These are phyloP conservation scores for Eremophila alpestris DNA, from an alignment of 2,797 vertebrate genomes.

Conservation along the genomic window DNA sequence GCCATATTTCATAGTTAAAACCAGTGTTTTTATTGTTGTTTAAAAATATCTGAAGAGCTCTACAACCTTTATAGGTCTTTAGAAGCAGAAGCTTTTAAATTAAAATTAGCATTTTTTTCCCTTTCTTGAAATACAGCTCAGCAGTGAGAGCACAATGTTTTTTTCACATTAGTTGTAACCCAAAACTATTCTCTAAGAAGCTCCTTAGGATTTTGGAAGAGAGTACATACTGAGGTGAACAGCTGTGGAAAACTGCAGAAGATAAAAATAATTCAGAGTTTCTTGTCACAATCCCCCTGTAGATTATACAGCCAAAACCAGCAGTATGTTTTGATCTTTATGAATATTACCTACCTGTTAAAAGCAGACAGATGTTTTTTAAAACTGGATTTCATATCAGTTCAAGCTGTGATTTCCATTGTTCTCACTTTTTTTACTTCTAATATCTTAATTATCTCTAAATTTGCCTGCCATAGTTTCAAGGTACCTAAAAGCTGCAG, in stretches of 20 bases:
- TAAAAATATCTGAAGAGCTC: not conserved
- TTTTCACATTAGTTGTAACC: not conserved
- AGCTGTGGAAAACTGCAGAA: not conserved
- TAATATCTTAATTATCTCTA: not conserved
- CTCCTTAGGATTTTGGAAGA: not conserved
- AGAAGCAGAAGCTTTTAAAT: not conserved
- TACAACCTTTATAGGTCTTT: not conserved
- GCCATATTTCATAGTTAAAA: not conserved
- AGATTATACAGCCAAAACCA: not conserved
- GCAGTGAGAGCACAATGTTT: not conserved
- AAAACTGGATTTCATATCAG: not conserved
- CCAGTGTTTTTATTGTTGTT: not conserved
- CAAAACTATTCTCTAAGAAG: not conserved
- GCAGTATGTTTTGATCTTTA: not conserved
- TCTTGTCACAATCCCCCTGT: not conserved
- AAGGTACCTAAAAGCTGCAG: not conserved
- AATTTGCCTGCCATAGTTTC: not conserved
- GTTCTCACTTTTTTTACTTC: not conserved
- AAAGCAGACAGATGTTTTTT: not conserved
- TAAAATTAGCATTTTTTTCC: not conserved
- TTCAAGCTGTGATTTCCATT: not conserved
- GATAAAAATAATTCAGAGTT: not conserved
- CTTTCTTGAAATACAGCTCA: not conserved
- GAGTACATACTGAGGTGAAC: not conserved
- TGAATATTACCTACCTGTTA: not conserved